phyloP scores from a whole-genome alignment of 2,113 vertebrate genomes.

The Chloropsis cyanopogon region DNA sequence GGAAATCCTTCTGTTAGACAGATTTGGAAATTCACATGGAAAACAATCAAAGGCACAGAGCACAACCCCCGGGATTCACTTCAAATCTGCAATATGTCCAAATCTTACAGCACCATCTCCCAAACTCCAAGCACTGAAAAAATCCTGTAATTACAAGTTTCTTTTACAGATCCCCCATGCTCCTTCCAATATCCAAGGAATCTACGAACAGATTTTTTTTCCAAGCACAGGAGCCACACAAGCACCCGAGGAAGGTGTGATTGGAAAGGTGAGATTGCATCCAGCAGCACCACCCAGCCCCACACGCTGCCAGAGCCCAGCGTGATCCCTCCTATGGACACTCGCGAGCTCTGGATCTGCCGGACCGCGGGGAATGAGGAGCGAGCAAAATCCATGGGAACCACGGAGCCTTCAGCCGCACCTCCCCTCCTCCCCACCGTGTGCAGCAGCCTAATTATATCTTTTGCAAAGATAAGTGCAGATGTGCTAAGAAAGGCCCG shows the following conservation, averaged over 20 bases:
- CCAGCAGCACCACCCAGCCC: not conserved
- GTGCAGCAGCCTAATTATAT: slow-evolving; percentile 14
- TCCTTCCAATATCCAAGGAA: not conserved
- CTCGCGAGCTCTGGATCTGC: too few relatives aligned
- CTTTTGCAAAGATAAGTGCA: slow-evolving; percentile 13
- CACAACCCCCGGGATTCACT: not conserved
- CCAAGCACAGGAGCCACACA: not conserved
- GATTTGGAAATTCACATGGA: not conserved
- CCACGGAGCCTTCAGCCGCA: not conserved
- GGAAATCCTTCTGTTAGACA: not conserved
- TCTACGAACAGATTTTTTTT: not conserved
- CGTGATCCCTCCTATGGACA: not conserved
- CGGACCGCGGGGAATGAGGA: not conserved
- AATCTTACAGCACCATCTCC: not conserved
- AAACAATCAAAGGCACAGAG: not conserved
- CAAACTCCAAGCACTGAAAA: not conserved
- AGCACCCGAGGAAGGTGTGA: not conserved
- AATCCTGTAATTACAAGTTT: not conserved
- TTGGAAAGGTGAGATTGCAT: not conserved
- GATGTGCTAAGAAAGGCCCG: slow-evolving; percentile 35
- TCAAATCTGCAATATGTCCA: not conserved
- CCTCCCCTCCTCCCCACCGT: not conserved
- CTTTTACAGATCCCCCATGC: accelerated
- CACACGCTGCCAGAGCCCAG: not conserved
- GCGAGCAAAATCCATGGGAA: not conserved